Evolutionary conservation across 2,888 invertebrate genomes (phyloP).

Genomic region (Netelia melanura): DNA sequence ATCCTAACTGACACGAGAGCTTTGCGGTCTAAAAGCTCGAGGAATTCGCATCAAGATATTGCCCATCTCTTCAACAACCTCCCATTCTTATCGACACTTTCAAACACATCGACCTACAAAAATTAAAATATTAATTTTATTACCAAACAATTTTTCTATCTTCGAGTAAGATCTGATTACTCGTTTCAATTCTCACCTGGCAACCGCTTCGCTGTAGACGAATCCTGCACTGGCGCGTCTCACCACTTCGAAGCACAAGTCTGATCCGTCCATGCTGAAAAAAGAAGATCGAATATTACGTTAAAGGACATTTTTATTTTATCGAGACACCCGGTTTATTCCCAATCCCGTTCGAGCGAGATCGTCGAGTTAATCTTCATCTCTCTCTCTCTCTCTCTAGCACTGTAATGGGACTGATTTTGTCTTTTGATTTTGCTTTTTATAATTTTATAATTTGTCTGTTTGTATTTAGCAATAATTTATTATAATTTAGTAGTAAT

Average conservation of each 20-base stretch:
- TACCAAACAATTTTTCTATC: too few relatives aligned
- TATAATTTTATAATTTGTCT: too few relatives aligned
- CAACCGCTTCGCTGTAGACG: constrained; percentile 99
- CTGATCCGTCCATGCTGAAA: constrained; percentile 98
- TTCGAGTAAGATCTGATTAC: constrained; percentile 9
- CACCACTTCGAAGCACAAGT: constrained; percentile 99
- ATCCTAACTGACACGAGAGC: not conserved
- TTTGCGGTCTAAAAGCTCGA: not conserved
- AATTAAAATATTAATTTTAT: too few relatives aligned
- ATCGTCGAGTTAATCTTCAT: not conserved
- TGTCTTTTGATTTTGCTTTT: too few relatives aligned
- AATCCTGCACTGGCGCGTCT: constrained; percentile 98
- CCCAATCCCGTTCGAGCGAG: too few relatives aligned
- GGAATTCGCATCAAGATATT: not conserved
- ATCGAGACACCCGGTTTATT: not conserved
- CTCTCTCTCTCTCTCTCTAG: not conserved
- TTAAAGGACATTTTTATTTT: too few relatives aligned
- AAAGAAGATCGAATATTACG: constrained; percentile 15
- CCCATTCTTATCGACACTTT: too few relatives aligned
- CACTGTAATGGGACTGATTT: too few relatives aligned
- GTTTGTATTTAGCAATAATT: too few relatives aligned
- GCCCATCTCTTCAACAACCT: too few relatives aligned
- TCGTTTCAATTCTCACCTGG: constrained; percentile 90
- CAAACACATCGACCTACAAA: too few relatives aligned
- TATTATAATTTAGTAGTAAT: too few relatives aligned